A percentile compares a stretch with the other conserved stretches of the same genome.
phyloP scores from a whole-genome alignment of 2,113 vertebrate species.

The Neogobius melanostomus region DNA sequence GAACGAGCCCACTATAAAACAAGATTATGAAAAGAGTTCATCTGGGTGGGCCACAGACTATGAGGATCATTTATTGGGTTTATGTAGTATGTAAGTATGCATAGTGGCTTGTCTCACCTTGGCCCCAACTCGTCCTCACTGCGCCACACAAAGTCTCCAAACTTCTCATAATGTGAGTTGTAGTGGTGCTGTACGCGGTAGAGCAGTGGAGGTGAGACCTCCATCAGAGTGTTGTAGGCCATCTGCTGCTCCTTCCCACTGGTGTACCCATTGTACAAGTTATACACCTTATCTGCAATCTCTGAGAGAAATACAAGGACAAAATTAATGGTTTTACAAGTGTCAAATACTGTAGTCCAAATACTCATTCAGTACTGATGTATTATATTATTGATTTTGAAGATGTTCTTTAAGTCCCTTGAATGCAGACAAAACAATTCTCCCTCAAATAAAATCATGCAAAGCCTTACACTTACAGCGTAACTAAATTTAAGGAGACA shows the following conservation, averaged over 20 bases:
- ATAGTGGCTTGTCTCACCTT: slow-evolving; percentile 77
- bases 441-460: no score
- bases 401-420: no score
- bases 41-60: no score
- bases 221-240: slow-evolving; percentile 96
- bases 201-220: slow-evolving; percentile 89
- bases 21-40: no score
- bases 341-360: neutral
- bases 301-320: slow-evolving; percentile 72
- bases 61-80: no score
- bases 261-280: slow-evolving; percentile 97
- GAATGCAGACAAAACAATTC: no score
- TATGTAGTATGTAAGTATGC: neutral
- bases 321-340: neutral
- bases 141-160: slow-evolving; percentile 97
- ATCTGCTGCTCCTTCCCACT: slow-evolving; percentile 99
- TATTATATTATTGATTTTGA: no score
- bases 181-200: slow-evolving; percentile 96
- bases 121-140: slow-evolving; percentile 97
- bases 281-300: slow-evolving; percentile 97
- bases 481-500: neutral
- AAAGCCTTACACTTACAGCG: no score
- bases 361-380: slow-evolving; percentile 9
- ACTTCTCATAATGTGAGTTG: slow-evolving; percentile 98
- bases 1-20: slow-evolving; percentile 44